Evolutionary conservation across 2,797 vertebrate genomes (phyloP), one percentile per base, ranked within the genome.

Genomic region (Chelidonichthys spinosus): DNA sequence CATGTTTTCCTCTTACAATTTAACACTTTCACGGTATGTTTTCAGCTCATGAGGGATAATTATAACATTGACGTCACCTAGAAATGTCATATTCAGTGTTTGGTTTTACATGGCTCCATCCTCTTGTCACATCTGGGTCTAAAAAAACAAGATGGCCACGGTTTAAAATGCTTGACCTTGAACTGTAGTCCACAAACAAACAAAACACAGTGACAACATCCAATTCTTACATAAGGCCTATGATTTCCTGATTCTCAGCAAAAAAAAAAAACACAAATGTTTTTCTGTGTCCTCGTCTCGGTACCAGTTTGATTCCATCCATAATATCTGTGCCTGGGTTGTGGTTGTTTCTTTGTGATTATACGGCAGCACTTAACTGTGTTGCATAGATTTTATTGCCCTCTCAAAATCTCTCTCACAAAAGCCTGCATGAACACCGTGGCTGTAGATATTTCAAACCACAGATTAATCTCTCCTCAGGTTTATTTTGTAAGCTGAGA

Each of bases 311-410:
- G 53, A 82, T 71, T 63, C 60, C 79, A 79, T 71, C 60, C 61
- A 50, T 66, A 55, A 75, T 46, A 69, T 72, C 59, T 65, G 58
- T 6, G 33, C 63, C 55, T 67, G 46, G 63, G 44, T 39, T 18
- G 37, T 25, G 25, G 25, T 25, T 25, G 25, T 25, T 75, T 77
- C 52, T 72, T 71, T 69, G 47, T 84, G 66, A 69, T 78, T 55
- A 69, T 78, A 53, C 50, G 61, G 74, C 63, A 43, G 71, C 83
- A 63, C 63, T 89, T 50, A 46, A 10, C 72, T 74, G 73, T 54
- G 47, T 69, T 72, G 76, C 72, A 39, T 18, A 50, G 62, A 74
- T 82, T 81, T 84, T 65, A 78, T 86, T 79, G 42, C 53, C 69
- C 65, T 75, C 78, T 81, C 72, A 72, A 25, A 25, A 25, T 25